phyloP scores from a whole-genome alignment of 2,888 invertebrate genomes.

The Anarsia innoxiella region DNA sequence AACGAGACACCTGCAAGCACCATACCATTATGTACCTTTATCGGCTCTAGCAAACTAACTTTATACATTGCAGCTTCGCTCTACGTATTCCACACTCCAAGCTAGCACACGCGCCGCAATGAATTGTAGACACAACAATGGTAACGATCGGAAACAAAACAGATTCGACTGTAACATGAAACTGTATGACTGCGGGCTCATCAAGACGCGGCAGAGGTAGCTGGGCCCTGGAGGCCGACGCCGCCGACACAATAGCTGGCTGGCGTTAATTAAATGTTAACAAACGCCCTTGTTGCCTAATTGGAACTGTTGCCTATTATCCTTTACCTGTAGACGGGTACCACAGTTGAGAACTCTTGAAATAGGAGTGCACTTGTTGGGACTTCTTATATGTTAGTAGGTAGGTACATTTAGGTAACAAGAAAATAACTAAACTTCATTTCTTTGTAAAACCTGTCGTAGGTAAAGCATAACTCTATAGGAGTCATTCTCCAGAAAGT shows the following conservation, averaged over 20 bases:
- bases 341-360: conserved; percentile 55
- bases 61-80: no score
- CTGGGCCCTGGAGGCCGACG: conserved; percentile 50
- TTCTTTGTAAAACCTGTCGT: no score
- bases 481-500: no score
- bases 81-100: no score
- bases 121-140: conserved; percentile 6
- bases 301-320: conserved; percentile 75
- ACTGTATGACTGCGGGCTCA: conserved; percentile 53
- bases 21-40: conserved; percentile 25
- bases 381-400: no score
- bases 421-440: no score
- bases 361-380: no score
- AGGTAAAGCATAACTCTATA: no score
- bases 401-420: no score
- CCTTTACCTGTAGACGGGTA: conserved; percentile 65
- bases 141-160: conserved; percentile 16
- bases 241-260: conserved; percentile 65
- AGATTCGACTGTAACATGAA: conserved; percentile 47
- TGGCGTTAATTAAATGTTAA: conserved; percentile 75
- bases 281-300: conserved; percentile 74
- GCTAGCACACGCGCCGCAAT: conserved; percentile 26
- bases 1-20: conserved; percentile 41
- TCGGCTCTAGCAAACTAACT: no score
- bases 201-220: conserved; percentile 44